Conservation (phyloP, 2,888 invertebrate species). For the Unio pictorum region DNA sequence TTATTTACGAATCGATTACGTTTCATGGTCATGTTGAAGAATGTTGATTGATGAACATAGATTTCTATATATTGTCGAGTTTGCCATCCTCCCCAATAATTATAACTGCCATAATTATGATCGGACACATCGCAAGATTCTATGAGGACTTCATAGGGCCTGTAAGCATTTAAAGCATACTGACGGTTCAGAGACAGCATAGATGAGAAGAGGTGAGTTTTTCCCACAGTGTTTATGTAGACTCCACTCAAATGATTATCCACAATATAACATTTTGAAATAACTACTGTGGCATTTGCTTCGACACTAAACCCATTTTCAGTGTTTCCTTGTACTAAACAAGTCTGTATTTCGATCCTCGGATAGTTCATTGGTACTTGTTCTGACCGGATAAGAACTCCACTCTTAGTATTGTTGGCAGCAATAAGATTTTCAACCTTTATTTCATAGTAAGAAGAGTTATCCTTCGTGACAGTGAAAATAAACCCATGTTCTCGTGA, state of each 20-base stretch:
- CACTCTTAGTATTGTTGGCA: slow-evolving; percentile 8
- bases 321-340: not conserved
- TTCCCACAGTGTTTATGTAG: not conserved
- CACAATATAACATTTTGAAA: slow-evolving; percentile 1
- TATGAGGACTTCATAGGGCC: not conserved
- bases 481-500: slow-evolving; percentile 9
- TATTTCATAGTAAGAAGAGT: no score
- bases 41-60: not conserved
- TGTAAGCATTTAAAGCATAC: slow-evolving; percentile 7
- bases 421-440: not conserved
- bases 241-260: slow-evolving; percentile 8
- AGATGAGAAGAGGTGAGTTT: not conserved
- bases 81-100: not conserved
- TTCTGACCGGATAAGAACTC: not conserved
- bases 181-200: slow-evolving; percentile 4
- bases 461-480: not conserved
- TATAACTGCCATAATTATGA: slow-evolving; percentile 5
- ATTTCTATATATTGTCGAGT: slow-evolving; percentile 4
- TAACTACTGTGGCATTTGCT: slow-evolving; percentile 7
- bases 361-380: not conserved
- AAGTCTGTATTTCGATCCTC: not conserved
- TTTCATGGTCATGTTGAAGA: slow-evolving; percentile 6
- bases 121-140: slow-evolving; percentile 4
- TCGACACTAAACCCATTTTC: slow-evolving; percentile 3
- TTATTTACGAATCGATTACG: slow-evolving; percentile 13